These are phyloP conservation scores for Lerema accius DNA, from an alignment of 1,140 invertebrate genomes.

Conservation along the genomic window DNA sequence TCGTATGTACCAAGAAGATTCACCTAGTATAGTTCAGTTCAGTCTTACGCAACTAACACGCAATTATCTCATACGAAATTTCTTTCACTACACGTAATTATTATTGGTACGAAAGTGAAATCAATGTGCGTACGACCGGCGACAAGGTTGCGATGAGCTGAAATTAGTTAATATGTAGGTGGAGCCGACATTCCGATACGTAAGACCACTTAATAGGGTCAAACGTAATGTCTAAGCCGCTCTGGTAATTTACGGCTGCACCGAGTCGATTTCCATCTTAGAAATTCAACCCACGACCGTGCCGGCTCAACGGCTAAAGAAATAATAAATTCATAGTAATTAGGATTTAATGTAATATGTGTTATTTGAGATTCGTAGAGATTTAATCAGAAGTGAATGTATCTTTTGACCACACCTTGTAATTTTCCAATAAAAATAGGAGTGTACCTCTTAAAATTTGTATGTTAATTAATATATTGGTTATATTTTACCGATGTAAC, in stretches of 20 bases:
- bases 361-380: too few relatives aligned
- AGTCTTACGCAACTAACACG: constrained; percentile 11
- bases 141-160: constrained; percentile 19
- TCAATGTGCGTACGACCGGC: constrained; percentile 20
- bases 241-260: background rate
- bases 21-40: background rate
- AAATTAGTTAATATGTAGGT: constrained; percentile 15
- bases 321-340: too few relatives aligned
- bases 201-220: constrained; percentile 7
- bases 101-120: constrained; percentile 27
- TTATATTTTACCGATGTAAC: too few relatives aligned
- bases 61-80: constrained; percentile 24
- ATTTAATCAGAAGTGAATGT: too few relatives aligned
- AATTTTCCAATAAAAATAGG: too few relatives aligned
- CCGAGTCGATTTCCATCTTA: too few relatives aligned
- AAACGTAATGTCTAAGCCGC: background rate
- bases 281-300: too few relatives aligned
- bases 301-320: too few relatives aligned
- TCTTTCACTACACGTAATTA: constrained; percentile 28
- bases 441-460: too few relatives aligned
- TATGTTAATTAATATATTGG: too few relatives aligned
- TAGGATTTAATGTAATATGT: too few relatives aligned
- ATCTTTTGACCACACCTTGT: too few relatives aligned
- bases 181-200: background rate
- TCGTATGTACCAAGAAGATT: constrained; percentile 13